A percentile compares a stretch with the other conserved stretches of the same genome.
Evolutionary conservation across 2,888 invertebrate genomes (phyloP).

Genomic region (Rambutsinella grinnellia): DNA sequence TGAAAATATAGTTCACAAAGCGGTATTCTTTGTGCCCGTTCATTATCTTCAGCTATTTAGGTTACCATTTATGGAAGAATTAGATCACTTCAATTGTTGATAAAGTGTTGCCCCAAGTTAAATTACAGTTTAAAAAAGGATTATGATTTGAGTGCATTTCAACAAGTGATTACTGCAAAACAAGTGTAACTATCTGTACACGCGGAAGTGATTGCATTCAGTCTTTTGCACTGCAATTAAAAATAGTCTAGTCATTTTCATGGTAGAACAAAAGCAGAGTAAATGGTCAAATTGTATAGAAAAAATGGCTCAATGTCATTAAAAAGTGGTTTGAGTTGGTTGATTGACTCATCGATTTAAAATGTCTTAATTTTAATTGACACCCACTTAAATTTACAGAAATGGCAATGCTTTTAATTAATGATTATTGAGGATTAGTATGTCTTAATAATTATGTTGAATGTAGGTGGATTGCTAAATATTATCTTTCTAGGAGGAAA

Average conservation of each 20-base stretch:
- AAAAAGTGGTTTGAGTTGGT: neutral
- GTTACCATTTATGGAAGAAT: constrained; percentile 29
- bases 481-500: too few species aligned
- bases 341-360: neutral
- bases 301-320: neutral
- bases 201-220: constrained; percentile 19
- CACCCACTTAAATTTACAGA: neutral
- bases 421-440: neutral
- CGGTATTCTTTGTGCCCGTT: too few species aligned
- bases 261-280: neutral
- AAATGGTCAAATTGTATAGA: neutral
- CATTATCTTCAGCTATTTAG: neutral
- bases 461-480: too few species aligned
- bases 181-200: neutral
- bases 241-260: neutral
- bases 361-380: neutral
- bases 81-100: neutral
- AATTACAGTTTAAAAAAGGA: too few species aligned
- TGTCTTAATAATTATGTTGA: neutral
- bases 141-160: too few species aligned
- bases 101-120: neutral
- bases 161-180: neutral
- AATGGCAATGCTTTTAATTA: neutral
- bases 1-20: too few species aligned
- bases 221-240: constrained; percentile 6